These are phyloP conservation scores for Mactromeris polynyma DNA, from an alignment of 2,888 invertebrate genomes.

Conservation along the genomic window DNA sequence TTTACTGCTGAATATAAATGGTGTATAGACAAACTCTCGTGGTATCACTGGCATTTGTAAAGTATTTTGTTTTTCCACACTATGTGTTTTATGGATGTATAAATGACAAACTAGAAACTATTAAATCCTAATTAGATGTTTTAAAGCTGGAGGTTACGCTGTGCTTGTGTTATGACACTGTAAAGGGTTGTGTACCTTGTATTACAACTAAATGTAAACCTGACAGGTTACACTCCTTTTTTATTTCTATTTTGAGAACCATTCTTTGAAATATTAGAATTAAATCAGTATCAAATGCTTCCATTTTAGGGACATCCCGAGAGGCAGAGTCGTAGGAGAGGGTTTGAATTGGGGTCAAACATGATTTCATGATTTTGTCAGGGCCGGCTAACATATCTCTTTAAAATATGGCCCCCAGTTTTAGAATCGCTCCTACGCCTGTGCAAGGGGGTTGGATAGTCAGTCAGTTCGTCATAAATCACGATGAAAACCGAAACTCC, in stretches of 20 bases:
- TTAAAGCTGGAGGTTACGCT: neutral
- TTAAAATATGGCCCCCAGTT: no score
- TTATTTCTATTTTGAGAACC: neutral
- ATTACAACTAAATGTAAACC: neutral
- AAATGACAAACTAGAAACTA: neutral
- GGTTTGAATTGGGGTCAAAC: no score
- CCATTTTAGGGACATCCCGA: no score
- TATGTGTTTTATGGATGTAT: neutral
- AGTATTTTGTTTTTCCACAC: slow-evolving; percentile 21
- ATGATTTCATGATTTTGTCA: no score
- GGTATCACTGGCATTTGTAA: slow-evolving; percentile 3
- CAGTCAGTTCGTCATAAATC: neutral
- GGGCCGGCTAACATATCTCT: no score
- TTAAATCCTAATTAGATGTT: slow-evolving; percentile 18
- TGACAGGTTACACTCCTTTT: neutral
- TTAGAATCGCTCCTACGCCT: no score
- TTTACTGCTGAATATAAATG: neutral
- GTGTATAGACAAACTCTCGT: neutral
- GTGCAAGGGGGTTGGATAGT: no score
- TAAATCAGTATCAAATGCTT: no score
- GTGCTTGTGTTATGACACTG: neutral
- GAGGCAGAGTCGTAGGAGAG: no score
- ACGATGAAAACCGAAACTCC: neutral
- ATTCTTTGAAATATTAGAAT: neutral
- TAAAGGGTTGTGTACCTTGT: neutral